phyloP scores from a whole-genome alignment of 1,140 invertebrate species.

The Gonatopus flavifemur region DNA sequence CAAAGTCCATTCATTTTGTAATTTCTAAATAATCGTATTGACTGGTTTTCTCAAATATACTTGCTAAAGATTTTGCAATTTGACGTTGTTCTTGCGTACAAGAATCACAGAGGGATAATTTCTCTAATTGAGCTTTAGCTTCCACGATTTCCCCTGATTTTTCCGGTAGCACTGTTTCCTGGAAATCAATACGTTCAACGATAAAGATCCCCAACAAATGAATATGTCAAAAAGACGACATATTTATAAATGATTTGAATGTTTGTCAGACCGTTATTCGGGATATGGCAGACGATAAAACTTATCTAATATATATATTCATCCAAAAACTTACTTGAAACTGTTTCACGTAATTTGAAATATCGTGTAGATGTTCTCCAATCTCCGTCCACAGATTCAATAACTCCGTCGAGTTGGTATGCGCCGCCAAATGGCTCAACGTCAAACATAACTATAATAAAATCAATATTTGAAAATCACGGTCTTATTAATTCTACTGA shows the following conservation, averaged over 20 bases:
- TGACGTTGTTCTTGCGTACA: constrained; percentile 32
- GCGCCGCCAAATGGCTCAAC: constrained; percentile 44
- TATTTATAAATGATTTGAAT: neutral
- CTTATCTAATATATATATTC: constrained; percentile 1
- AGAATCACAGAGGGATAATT: constrained; percentile 33
- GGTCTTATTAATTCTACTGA: no score
- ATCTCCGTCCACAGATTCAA: constrained; percentile 47
- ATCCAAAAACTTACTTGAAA: constrained; percentile 41
- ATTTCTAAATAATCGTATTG: constrained; percentile 34
- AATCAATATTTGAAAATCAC: no score
- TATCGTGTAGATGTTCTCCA: constrained; percentile 46
- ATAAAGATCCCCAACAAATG: neutral
- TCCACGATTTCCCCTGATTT: constrained; percentile 49
- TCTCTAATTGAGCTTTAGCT: constrained; percentile 42
- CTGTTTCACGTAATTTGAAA: constrained; percentile 43
- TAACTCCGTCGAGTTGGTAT: constrained; percentile 42
- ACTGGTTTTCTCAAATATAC: constrained; percentile 44
- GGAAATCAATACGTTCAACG: constrained; percentile 5
- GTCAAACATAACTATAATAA: constrained; percentile 50
- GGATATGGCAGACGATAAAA: constrained; percentile 5
- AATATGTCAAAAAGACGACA: neutral
- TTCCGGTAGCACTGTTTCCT: constrained; percentile 53
- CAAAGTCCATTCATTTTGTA: no score
- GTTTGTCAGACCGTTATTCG: neutral
- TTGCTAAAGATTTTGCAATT: constrained; percentile 38